These are phyloP conservation scores for Cryptosula pallasiana DNA, from an alignment of 2,888 invertebrate genomes.

Conservation along the genomic window DNA sequence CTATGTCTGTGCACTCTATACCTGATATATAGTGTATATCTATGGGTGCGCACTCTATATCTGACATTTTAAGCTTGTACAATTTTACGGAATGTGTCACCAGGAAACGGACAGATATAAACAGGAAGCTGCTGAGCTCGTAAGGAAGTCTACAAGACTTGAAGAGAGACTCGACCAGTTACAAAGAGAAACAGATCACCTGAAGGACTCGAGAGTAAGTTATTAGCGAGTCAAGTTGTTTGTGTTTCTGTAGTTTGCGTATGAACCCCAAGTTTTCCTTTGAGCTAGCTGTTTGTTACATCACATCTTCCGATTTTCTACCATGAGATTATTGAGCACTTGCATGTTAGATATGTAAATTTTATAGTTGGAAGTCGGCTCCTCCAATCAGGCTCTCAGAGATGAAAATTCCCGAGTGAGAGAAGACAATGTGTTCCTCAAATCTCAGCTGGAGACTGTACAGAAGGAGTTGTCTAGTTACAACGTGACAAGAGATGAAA, in stretches of 20 bases:
- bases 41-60: no score
- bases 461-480: slow-evolving; percentile 8
- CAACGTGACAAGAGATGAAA: slow-evolving; percentile 17
- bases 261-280: no score
- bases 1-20: no score
- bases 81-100: no score
- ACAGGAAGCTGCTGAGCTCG: slow-evolving; percentile 6
- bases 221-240: no score
- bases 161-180: not conserved
- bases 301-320: no score
- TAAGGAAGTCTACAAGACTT: not conserved
- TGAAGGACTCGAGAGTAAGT: not conserved
- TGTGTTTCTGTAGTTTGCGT: no score
- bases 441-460: not conserved
- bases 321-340: no score
- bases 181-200: slow-evolving; percentile 7
- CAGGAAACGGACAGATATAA: slow-evolving; percentile 7
- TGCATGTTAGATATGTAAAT: no score
- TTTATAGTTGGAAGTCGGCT: not conserved
- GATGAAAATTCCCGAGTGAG: slow-evolving; percentile 15
- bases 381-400: not conserved
- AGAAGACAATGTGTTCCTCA: not conserved
- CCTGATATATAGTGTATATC: no score
- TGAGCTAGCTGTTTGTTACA: no score
- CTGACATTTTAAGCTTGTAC: no score